Evolutionary conservation across 2,797 vertebrate genomes (phyloP).

Genomic region (Pelochelys cantorii): DNA sequence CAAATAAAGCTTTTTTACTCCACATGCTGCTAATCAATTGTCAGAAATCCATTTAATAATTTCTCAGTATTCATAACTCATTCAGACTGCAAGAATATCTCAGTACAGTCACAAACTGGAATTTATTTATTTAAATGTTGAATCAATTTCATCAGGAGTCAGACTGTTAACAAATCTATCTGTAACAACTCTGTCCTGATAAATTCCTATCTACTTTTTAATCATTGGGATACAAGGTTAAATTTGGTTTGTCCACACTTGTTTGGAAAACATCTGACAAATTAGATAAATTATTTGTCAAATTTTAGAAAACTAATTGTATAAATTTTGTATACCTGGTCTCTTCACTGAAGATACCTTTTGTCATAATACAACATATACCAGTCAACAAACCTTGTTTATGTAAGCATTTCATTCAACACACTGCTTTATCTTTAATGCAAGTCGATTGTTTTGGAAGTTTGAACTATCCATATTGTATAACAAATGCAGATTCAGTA

Average conservation of each 20-base stretch:
- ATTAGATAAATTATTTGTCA: background rate
- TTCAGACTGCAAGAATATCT: background rate
- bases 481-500: background rate
- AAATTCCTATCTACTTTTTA: background rate
- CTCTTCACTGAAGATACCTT: background rate
- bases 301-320: background rate
- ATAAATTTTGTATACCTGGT: background rate
- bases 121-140: background rate
- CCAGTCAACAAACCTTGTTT: background rate
- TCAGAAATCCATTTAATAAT: background rate
- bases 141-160: background rate
- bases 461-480: background rate
- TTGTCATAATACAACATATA: background rate
- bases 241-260: background rate
- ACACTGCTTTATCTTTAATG: background rate
- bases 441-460: fast-evolving
- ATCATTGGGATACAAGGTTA: background rate
- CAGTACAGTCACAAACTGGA: background rate
- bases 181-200: background rate
- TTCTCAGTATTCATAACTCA: background rate
- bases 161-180: background rate
- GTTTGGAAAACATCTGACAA: background rate
- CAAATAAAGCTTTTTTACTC: background rate
- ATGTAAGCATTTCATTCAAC: fast-evolving
- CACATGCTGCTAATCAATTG: background rate